Conservation (phyloP, 2,797 vertebrate species). For the Rhynchonycteris naso region DNA sequence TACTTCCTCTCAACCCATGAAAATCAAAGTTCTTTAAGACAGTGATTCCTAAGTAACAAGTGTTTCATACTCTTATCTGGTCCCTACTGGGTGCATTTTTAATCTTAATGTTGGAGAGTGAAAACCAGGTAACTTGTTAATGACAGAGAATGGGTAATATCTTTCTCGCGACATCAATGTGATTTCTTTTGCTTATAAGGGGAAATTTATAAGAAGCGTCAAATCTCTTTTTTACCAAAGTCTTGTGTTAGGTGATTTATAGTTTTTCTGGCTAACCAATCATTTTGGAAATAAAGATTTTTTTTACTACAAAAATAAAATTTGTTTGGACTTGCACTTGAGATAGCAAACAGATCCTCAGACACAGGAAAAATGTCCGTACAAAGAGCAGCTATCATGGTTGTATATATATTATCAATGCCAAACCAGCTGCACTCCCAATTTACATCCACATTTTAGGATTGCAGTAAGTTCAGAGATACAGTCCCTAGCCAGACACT, state of each 20-base stretch:
- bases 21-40: neutral
- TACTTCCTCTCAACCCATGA: neutral
- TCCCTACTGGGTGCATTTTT: conserved; percentile 82
- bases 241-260: conserved; percentile 94
- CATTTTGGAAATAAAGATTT: conserved; percentile 96
- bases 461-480: neutral
- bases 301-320: conserved; percentile 93
- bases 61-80: neutral
- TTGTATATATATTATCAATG: neutral
- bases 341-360: conserved; percentile 15
- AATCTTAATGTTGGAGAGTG: conserved; percentile 85
- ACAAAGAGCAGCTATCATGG: neutral
- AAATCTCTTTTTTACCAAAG: conserved; percentile 95
- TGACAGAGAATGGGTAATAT: neutral
- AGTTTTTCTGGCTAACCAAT: conserved; percentile 92
- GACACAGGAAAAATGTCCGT: neutral
- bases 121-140: conserved; percentile 42
- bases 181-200: conserved; percentile 29
- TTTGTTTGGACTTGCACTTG: conserved; percentile 75
- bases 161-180: neutral
- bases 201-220: conserved; percentile 34
- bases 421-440: conserved; percentile 25
- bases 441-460: conserved; percentile 26
- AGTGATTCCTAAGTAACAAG: neutral
- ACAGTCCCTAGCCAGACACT: neutral